phyloP scores from a whole-genome alignment of 2,113 vertebrate genomes.

The Pteruthius melanotis region DNA sequence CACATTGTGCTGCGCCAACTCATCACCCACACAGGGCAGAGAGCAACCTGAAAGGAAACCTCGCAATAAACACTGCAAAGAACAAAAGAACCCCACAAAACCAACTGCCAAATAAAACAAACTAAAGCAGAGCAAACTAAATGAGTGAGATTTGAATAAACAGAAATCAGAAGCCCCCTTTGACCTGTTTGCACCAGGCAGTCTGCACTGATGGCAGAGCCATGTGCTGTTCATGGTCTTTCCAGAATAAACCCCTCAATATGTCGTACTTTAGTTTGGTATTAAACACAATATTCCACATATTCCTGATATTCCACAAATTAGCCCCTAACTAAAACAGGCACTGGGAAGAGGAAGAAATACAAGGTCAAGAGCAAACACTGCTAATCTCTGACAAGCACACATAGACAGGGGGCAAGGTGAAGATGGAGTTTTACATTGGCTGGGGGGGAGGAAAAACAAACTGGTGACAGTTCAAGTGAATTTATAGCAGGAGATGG shows the following conservation, averaged over 20 bases:
- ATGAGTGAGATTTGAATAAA: neutral
- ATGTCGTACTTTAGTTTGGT: neutral
- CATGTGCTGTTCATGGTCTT: neutral
- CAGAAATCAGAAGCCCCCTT: neutral
- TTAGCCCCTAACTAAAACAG: neutral
- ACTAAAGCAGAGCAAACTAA: neutral
- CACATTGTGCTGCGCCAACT: neutral
- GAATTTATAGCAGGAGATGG: conserved; percentile 6
- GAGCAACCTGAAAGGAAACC: neutral
- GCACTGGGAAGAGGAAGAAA: neutral
- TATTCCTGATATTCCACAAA: neutral
- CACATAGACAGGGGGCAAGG: neutral
- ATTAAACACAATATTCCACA: neutral
- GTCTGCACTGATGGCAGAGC: neutral
- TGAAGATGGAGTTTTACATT: neutral
- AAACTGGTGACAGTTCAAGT: neutral
- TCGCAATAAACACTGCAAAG: neutral
- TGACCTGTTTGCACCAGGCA: neutral
- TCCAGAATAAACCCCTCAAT: neutral
- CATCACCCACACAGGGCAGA: neutral
- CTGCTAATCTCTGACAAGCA: neutral
- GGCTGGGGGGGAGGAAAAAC: neutral
- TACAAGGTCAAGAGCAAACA: neutral
- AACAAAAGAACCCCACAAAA: neutral
- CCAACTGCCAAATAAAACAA: neutral